Conservation (phyloP, 2,888 invertebrate genomes). For the Scrobipalpa costella region DNA sequence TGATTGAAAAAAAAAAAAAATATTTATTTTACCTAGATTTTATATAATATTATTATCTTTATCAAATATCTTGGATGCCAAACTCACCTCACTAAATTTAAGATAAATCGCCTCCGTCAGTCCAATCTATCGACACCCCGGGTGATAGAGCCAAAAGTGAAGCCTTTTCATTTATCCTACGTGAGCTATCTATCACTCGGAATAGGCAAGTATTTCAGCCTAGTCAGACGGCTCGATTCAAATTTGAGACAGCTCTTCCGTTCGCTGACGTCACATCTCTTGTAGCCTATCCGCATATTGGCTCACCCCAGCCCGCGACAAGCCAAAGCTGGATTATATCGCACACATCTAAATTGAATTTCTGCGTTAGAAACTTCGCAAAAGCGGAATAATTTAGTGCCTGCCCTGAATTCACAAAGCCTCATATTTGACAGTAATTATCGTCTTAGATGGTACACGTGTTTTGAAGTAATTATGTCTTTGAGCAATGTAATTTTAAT, state of each 20-base stretch:
- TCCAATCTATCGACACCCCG: not conserved
- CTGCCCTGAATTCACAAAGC: not conserved
- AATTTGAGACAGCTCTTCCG: conserved; percentile 24
- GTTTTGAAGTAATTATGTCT: not conserved
- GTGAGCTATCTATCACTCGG: conserved; percentile 19
- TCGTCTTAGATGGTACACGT: not conserved
- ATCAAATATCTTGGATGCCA: not conserved
- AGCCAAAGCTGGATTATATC: conserved; percentile 17
- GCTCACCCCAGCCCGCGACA: conserved; percentile 17
- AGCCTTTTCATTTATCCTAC: conserved; percentile 12
- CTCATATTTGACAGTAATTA: not conserved
- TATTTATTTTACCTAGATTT: too few species aligned
- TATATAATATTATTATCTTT: too few species aligned
- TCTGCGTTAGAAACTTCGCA: conserved; percentile 4
- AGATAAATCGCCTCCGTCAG: not conserved
- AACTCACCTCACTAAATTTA: not conserved
- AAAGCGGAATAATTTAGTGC: not conserved
- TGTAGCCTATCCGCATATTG: conserved; percentile 28
- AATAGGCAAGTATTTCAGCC: conserved; percentile 17
- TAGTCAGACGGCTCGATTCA: conserved; percentile 16
- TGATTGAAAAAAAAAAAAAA: too few species aligned
- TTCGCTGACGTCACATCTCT: conserved; percentile 44
- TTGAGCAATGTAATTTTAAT: too few species aligned
- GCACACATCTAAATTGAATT: conserved; percentile 15
- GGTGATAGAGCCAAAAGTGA: conserved; percentile 10